These are phyloP conservation scores for Drosophila punjabiensis DNA, from an alignment of 1,140 invertebrate species.

Conservation along the genomic window DNA sequence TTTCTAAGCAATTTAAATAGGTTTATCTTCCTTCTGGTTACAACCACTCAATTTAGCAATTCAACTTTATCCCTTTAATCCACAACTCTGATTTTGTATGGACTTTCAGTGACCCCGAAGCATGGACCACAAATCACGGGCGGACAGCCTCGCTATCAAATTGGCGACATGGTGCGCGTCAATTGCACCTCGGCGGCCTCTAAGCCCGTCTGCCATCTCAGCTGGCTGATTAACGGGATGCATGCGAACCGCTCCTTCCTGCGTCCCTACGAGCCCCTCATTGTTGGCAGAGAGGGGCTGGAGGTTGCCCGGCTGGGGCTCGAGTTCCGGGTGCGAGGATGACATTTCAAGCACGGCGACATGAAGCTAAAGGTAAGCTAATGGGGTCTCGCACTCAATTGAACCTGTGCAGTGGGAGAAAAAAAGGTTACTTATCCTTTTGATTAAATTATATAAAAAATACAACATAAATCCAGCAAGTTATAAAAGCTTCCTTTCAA, in stretches of 20 bases:
- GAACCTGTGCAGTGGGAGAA: background rate
- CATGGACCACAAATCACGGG: conserved; percentile 93
- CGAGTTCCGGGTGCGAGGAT: conserved; percentile 90
- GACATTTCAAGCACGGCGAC: conserved; percentile 93
- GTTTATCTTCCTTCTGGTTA: background rate
- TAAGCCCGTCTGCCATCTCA: conserved; percentile 92
- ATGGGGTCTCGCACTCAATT: conserved; percentile 4
- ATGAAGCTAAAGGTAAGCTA: conserved; percentile 91
- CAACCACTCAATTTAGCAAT: background rate
- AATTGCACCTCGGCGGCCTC: conserved; percentile 94
- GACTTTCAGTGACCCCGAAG: conserved; percentile 90
- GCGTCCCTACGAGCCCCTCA: conserved; percentile 74
- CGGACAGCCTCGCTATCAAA: conserved; percentile 91
- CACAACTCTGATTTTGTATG: conserved; percentile 1
- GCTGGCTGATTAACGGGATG: conserved; percentile 95
- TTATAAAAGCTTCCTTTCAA: background rate
- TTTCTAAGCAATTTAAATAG: background rate
- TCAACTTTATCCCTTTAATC: background rate
- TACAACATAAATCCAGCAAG: background rate
- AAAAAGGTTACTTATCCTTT: background rate
- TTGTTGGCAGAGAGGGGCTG: conserved; percentile 86
- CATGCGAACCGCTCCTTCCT: conserved; percentile 87
- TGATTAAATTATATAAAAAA: background rate
- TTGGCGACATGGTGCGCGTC: conserved; percentile 92
- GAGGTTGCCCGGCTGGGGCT: conserved; percentile 91